phyloP scores from a whole-genome alignment of 2,797 vertebrate species.

The Eulemur mongoz region DNA sequence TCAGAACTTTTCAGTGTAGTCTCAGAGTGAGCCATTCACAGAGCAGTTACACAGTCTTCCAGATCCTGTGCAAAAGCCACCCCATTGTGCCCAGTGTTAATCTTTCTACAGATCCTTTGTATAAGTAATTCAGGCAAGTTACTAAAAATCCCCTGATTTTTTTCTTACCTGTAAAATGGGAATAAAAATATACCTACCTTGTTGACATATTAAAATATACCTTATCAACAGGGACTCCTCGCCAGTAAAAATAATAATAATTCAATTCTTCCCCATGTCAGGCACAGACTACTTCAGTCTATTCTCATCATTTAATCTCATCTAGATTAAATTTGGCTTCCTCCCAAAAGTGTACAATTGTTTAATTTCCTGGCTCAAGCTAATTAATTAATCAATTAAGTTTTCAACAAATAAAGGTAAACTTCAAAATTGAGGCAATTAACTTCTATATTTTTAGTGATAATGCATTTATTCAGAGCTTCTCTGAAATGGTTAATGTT shows the following conservation, averaged over 20 bases:
- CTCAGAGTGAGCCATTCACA: background rate
- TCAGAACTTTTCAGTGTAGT: background rate
- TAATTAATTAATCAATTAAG: background rate
- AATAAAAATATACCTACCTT: background rate
- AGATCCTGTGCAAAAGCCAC: accelerated
- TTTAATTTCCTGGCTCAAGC: background rate
- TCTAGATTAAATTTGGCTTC: background rate
- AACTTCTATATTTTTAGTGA: background rate
- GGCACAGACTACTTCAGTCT: background rate
- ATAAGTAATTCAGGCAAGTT: background rate
- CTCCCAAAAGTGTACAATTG: background rate
- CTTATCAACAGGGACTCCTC: background rate
- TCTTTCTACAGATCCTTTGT: background rate
- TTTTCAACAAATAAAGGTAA: background rate
- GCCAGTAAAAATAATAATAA: background rate
- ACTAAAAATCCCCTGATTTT: background rate
- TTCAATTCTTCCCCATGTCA: background rate
- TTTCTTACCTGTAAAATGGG: background rate
- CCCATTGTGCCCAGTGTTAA: background rate
- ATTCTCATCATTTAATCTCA: background rate
- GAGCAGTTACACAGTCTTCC: background rate
- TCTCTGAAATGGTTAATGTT: background rate
- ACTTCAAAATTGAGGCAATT: background rate
- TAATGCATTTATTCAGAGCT: background rate
- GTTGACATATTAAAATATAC: background rate